Conservation (phyloP, 2,888 invertebrate genomes). For the Apamea monoglypha region DNA sequence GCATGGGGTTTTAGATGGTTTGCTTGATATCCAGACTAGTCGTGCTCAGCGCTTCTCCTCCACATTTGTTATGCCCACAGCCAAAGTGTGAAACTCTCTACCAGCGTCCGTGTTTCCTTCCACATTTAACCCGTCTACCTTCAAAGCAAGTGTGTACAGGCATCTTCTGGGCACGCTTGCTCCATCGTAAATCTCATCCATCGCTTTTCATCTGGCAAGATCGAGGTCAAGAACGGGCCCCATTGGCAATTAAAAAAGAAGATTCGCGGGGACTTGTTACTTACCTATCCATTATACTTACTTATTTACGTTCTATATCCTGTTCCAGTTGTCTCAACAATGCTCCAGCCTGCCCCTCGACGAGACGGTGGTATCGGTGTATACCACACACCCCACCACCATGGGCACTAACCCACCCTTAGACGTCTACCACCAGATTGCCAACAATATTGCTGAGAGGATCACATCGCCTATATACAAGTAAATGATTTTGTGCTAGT, state of each 20-base stretch:
- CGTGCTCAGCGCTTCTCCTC: too few relatives aligned
- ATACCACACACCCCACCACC: slow-evolving; percentile 79
- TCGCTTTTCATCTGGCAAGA: neutral
- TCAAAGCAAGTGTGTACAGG: neutral
- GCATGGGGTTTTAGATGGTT: neutral
- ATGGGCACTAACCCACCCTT: slow-evolving; percentile 69
- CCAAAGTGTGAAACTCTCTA: neutral
- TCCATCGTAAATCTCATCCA: neutral
- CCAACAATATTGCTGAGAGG: slow-evolving; percentile 84
- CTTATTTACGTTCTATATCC: neutral
- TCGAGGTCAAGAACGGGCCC: neutral
- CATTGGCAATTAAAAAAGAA: neutral
- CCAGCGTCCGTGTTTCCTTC: neutral
- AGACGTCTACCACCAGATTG: slow-evolving; percentile 86
- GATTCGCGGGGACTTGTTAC: neutral
- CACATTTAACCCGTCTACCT: neutral
- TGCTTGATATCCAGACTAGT: neutral
- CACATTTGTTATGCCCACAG: too few relatives aligned
- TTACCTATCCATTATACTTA: neutral
- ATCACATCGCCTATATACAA: slow-evolving; percentile 86
- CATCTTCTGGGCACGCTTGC: neutral
- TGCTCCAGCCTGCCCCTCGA: slow-evolving; percentile 75
- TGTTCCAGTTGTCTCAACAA: slow-evolving; percentile 75
- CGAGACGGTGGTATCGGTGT: slow-evolving; percentile 85
- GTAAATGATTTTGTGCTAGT: slow-evolving; percentile 63